Conservation (phyloP, 1,140 invertebrate species). For the Drosophila dunni region DNA sequence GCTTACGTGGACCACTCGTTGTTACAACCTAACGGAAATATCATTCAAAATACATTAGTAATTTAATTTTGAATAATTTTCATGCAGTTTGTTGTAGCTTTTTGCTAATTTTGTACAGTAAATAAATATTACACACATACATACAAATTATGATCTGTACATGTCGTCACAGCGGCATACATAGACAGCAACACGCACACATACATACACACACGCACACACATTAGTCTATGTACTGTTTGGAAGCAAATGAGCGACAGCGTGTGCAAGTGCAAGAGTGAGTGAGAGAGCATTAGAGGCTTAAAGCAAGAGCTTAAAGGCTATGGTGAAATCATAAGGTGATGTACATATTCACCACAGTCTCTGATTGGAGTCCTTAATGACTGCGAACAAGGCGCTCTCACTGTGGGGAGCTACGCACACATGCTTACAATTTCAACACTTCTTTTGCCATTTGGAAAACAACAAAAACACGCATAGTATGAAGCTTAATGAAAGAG, state of each 20-base stretch:
- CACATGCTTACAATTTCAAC: neutral
- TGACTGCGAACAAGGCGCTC: no score
- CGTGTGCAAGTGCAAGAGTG: constrained; percentile 5
- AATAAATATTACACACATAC: neutral
- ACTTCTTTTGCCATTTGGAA: neutral
- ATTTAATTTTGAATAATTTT: neutral
- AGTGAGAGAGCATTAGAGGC: constrained; percentile 6
- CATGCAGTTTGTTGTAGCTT: neutral
- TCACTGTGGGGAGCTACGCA: no score
- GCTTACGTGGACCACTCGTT: constrained; percentile 89
- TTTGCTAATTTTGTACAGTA: constrained; percentile 3
- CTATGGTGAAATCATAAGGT: constrained; percentile 9
- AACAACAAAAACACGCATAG: constrained; percentile 1
- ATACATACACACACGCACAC: constrained; percentile 19
- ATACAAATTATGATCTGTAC: constrained; percentile 25
- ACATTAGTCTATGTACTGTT: constrained; percentile 9
- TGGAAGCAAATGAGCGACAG: constrained; percentile 30
- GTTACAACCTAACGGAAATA: constrained; percentile 89
- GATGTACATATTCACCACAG: neutral
- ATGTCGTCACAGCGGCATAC: constrained; percentile 18
- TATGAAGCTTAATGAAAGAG: neutral
- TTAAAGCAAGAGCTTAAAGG: neutral
- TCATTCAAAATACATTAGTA: neutral
- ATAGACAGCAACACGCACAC: constrained; percentile 31
- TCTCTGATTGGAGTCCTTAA: no score